Conservation (phyloP, 1,140 invertebrate species). For the Lepidotrigona ventralis region DNA sequence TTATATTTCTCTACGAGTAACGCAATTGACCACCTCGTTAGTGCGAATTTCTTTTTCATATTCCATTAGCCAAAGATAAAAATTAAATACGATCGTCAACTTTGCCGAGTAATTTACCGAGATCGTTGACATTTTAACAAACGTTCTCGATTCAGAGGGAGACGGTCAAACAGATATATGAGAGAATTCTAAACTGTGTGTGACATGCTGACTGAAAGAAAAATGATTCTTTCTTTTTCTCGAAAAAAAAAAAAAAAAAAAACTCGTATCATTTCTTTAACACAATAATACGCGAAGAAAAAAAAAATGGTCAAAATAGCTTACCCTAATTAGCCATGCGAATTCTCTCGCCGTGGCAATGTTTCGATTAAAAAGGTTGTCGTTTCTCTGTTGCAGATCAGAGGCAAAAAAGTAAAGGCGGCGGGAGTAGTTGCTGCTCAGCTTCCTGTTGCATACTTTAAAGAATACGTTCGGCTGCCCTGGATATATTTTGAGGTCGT, state of each 20-base stretch:
- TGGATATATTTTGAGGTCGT: constrained; percentile 69
- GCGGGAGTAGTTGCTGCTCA: constrained; percentile 95
- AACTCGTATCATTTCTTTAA: background rate
- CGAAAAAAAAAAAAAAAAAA: no score
- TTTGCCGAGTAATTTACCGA: no score
- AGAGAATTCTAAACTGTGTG: no score
- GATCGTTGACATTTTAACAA: no score
- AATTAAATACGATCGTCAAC: no score
- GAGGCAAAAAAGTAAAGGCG: constrained; percentile 96
- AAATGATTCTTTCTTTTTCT: no score
- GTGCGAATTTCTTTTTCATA: background rate
- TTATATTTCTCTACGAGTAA: background rate
- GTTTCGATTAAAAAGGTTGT: background rate
- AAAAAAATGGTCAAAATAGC: no score
- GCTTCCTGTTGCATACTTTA: constrained; percentile 95
- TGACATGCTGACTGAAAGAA: no score
- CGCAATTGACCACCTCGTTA: background rate
- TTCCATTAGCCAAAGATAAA: no score
- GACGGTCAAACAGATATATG: no score
- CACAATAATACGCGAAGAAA: no score
- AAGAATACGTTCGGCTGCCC: constrained; percentile 74
- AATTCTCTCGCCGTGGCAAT: background rate
- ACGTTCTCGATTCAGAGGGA: no score
- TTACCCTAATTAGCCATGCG: background rate
- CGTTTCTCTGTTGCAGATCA: constrained; percentile 88